These are phyloP conservation scores for Maniola hyperantus DNA, from an alignment of 2,888 invertebrate genomes.

Conservation along the genomic window DNA sequence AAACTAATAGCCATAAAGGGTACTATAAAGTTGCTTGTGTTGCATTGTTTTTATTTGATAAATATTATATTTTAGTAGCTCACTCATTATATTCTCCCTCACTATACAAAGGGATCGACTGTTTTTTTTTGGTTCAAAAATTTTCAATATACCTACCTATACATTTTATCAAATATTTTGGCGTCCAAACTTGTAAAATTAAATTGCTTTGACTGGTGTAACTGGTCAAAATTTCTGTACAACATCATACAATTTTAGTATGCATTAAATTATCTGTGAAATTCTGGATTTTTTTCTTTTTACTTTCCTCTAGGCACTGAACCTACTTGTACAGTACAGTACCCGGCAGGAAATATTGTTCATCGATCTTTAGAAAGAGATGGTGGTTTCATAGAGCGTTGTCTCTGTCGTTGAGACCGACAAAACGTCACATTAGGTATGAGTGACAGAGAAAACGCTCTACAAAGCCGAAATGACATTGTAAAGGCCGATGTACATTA, in stretches of 20 bases:
- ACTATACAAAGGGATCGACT: conserved; percentile 45
- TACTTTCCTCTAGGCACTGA: not conserved
- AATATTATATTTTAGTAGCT: conserved; percentile 46
- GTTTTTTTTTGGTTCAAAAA: conserved; percentile 38
- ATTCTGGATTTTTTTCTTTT: conserved; percentile 49
- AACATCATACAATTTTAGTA: conserved; percentile 62
- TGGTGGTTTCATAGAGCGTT: no score
- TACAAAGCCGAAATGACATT: no score
- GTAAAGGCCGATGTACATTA: no score
- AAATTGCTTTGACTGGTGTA: conserved; percentile 43
- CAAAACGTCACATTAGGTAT: no score
- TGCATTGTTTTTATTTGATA: conserved; percentile 75
- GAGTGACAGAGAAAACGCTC: no score
- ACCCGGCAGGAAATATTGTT: no score
- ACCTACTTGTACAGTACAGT: no score
- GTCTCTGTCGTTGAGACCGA: no score
- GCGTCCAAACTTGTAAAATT: conserved; percentile 20
- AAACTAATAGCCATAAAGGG: conserved; percentile 77
- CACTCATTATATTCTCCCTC: conserved; percentile 38
- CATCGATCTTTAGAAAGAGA: no score
- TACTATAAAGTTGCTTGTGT: conserved; percentile 76
- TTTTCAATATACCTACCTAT: conserved; percentile 32
- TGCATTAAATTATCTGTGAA: conserved; percentile 77
- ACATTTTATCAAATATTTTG: conserved; percentile 45
- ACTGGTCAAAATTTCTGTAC: conserved; percentile 65